Conservation (phyloP, 2,797 vertebrate species). For the Lepidocolaptes lacrymiger region DNA sequence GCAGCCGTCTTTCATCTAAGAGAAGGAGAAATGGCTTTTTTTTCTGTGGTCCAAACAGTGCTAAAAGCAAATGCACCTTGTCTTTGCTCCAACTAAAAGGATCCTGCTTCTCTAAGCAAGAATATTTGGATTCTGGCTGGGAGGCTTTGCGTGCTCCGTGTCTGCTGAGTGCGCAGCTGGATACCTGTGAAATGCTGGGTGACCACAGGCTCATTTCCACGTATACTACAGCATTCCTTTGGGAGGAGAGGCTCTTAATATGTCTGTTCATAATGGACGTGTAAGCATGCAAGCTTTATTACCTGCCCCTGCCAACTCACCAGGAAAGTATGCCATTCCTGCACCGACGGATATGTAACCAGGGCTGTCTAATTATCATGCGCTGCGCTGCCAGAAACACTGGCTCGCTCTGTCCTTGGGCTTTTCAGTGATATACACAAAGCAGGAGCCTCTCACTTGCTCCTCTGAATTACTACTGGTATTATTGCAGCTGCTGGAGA, state of each 20-base stretch:
- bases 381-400: background rate
- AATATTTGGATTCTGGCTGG: background rate
- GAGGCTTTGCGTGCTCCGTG: background rate
- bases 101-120: background rate
- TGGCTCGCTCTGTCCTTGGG: background rate
- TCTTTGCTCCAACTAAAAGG: background rate
- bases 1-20: background rate
- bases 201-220: slow-evolving; percentile 37
- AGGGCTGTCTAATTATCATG: slow-evolving; percentile 25
- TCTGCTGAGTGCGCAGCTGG: background rate
- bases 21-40: background rate
- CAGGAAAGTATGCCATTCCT: slow-evolving; percentile 59
- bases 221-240: slow-evolving; percentile 15
- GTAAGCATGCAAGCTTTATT: slow-evolving; percentile 30
- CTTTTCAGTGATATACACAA: background rate
- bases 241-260: slow-evolving; percentile 45
- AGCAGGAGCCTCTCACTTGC: background rate
- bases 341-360: background rate
- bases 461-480: background rate
- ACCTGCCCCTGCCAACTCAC: slow-evolving; percentile 50
- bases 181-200: background rate
- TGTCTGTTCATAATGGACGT: slow-evolving; percentile 12
- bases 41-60: background rate
- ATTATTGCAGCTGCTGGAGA: background rate
- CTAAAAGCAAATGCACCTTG: background rate